Evolutionary conservation across 1,140 invertebrate species (phyloP).

Genomic region (Drosophila sechellia): DNA sequence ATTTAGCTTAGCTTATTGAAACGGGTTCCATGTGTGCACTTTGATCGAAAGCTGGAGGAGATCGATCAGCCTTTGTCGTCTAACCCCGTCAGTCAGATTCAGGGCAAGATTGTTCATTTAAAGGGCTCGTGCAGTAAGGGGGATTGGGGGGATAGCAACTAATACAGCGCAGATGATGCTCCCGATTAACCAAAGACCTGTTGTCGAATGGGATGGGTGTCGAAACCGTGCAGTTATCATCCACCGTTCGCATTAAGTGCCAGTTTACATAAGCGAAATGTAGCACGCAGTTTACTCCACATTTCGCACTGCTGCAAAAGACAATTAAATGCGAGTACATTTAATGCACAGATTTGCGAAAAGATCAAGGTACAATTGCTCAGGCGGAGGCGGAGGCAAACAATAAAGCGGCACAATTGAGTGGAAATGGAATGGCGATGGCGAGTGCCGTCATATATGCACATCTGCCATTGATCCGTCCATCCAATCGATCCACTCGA

Average conservation of each 20-base stretch:
- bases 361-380: constrained; percentile 73
- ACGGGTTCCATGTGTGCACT: constrained; percentile 52
- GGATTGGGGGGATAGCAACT: background rate
- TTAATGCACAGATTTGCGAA: constrained; percentile 59
- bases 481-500: background rate
- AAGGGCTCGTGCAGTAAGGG: background rate
- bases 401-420: constrained; percentile 61
- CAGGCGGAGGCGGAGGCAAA: constrained; percentile 14
- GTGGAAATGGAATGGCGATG: constrained; percentile 40
- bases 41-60: constrained; percentile 26
- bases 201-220: constrained; percentile 4
- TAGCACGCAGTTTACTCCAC: constrained; percentile 73
- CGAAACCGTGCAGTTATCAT: constrained; percentile 48
- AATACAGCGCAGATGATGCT: background rate
- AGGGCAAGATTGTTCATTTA: background rate
- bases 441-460: constrained; percentile 13
- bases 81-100: background rate
- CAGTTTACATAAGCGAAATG: constrained; percentile 52
- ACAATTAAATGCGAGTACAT: constrained; percentile 47
- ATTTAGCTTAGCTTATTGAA: constrained; percentile 14
- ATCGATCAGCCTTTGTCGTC: constrained; percentile 39
- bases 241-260: constrained; percentile 50
- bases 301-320: constrained; percentile 43
- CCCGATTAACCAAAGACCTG: background rate
- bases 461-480: constrained; percentile 43